Percentiles rank a stretch among this genome's conserved stretches.
These are phyloP conservation scores for Oreohelix idahoensis DNA, from an alignment of 1,140 invertebrate genomes.

Conservation along the genomic window DNA sequence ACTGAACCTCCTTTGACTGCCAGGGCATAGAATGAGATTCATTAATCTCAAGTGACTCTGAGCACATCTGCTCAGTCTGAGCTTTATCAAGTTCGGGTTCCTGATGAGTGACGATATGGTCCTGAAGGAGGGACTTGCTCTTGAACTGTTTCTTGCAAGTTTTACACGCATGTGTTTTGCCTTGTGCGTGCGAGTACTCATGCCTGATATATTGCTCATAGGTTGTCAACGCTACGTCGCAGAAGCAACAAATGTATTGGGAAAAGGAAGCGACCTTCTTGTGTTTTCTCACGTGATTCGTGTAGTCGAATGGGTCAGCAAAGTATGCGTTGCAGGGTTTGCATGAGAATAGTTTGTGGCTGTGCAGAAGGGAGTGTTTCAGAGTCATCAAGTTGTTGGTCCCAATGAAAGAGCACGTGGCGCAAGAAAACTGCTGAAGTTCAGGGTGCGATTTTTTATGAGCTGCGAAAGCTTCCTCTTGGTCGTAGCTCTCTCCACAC, in stretches of 20 bases:
- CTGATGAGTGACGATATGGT: conserved; percentile 54
- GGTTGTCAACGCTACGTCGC: conserved; percentile 45
- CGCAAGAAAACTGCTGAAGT: conserved; percentile 55
- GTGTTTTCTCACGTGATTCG: conserved; percentile 59
- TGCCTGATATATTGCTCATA: conserved; percentile 63
- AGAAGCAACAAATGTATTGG: conserved; percentile 61
- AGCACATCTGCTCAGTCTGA: neutral
- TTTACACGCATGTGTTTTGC: conserved; percentile 52
- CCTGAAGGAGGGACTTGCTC: conserved; percentile 51
- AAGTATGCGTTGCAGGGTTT: conserved; percentile 53
- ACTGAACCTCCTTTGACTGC: neutral
- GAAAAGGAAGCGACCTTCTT: conserved; percentile 49
- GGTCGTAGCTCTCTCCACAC: conserved; percentile 60
- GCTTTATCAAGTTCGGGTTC: neutral
- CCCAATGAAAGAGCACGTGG: conserved; percentile 59
- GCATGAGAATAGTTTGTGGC: conserved; percentile 52
- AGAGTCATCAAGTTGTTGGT: conserved; percentile 55
- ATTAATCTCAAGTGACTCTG: neutral
- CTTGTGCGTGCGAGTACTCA: conserved; percentile 61
- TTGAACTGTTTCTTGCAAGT: conserved; percentile 58
- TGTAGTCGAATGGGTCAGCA: conserved; percentile 61
- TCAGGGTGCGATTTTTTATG: conserved; percentile 63
- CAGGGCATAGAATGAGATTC: neutral
- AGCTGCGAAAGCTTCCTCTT: conserved; percentile 50
- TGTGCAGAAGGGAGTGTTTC: conserved; percentile 60